A percentile compares a stretch with the other conserved stretches of the same genome.
Evolutionary conservation across 2,888 invertebrate genomes (phyloP).

Genomic region (Acanthoscelides obtectus): DNA sequence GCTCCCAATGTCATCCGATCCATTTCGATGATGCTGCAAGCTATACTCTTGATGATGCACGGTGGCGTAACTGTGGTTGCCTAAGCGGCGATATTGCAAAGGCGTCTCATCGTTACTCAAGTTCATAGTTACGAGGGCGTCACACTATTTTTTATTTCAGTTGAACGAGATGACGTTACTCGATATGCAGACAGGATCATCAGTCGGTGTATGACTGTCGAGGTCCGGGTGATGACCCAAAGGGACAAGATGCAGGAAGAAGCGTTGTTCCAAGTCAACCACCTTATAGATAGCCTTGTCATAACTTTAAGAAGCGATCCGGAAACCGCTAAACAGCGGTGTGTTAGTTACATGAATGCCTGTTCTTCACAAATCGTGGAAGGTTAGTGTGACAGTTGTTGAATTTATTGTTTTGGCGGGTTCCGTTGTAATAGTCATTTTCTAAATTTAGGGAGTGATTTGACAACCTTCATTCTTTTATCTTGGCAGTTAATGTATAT

Average conservation of each 20-base stretch:
- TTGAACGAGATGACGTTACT: conserved; percentile 72
- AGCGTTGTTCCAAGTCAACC: conserved; percentile 71
- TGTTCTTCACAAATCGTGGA: conserved; percentile 58
- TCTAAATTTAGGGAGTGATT: no score
- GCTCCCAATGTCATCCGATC: no score
- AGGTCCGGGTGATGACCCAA: conserved; percentile 72
- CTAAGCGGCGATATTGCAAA: no score
- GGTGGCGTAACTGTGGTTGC: no score
- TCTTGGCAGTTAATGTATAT: no score
- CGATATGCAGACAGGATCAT: conserved; percentile 73
- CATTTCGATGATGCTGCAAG: no score
- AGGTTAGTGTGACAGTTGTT: conserved; percentile 3
- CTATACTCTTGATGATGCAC: no score
- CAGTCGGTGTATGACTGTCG: conserved; percentile 72
- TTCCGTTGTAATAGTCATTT: no score
- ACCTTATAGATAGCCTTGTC: conserved; percentile 64
- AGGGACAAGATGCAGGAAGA: conserved; percentile 76
- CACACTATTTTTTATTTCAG: conserved; percentile 46
- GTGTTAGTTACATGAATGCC: conserved; percentile 58
- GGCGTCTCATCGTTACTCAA: no score
- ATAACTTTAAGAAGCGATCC: conserved; percentile 63
- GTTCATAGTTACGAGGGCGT: no score
- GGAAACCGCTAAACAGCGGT: conserved; percentile 55
- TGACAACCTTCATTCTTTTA: no score
- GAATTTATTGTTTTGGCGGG: no score